These are phyloP conservation scores for Steatornis caripensis DNA, from an alignment of 2,113 vertebrate species.

Conservation along the genomic window DNA sequence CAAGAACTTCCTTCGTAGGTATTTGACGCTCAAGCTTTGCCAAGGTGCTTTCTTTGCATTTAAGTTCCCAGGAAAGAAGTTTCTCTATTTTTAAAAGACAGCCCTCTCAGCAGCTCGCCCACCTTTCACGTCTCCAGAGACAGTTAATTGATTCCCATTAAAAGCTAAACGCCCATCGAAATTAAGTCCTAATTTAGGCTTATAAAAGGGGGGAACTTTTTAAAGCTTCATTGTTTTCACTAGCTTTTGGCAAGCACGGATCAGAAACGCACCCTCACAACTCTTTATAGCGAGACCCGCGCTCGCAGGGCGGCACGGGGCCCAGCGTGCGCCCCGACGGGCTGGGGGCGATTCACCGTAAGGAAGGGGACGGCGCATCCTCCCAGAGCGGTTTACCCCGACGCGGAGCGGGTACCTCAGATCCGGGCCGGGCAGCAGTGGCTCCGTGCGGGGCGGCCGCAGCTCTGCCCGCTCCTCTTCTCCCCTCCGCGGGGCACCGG, in stretches of 20 bases:
- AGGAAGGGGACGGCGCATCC: not conserved
- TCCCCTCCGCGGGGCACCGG: not conserved
- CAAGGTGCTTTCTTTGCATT: not conserved
- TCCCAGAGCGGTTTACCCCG: too few relatives aligned
- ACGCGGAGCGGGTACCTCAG: conserved; percentile 68
- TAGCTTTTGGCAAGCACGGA: fast-evolving
- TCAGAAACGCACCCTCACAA: fast-evolving
- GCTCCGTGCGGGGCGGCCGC: too few relatives aligned
- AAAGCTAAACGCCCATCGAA: not conserved
- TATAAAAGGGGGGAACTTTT: fast-evolving
- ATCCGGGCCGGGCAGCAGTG: not conserved
- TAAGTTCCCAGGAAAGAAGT: not conserved
- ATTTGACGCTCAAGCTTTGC: not conserved
- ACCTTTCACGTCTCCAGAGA: fast-evolving
- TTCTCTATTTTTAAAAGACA: not conserved
- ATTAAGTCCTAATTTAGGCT: fast-evolving
- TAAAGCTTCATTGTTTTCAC: not conserved
- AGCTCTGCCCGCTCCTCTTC: not conserved
- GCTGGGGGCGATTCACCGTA: fast-evolving
- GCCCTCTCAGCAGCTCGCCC: not conserved
- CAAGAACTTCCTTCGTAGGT: not conserved
- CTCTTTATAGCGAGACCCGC: fast-evolving
- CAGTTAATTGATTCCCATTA: not conserved
- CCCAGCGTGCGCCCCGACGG: fast-evolving
- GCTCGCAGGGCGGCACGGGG: not conserved